Evolutionary conservation across 2,888 invertebrate genomes (phyloP).

Genomic region (Ypsolopha sequella): DNA sequence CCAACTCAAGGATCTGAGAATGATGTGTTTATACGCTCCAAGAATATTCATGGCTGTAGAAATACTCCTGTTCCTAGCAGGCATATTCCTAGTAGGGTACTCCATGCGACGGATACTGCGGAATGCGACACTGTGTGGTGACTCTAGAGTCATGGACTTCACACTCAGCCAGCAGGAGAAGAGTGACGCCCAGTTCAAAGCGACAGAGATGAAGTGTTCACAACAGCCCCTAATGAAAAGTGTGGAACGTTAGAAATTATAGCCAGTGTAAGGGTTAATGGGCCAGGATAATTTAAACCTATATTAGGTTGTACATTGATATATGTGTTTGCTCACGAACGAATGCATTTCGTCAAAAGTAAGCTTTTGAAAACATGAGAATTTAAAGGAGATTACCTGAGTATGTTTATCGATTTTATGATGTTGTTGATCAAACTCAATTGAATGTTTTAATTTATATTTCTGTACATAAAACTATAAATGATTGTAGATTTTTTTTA

Average conservation of each 20-base stretch:
- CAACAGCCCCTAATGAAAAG: not conserved
- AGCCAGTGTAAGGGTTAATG: too few species aligned
- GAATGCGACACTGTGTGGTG: slow-evolving; percentile 12
- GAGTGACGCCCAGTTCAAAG: not conserved
- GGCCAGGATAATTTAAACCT: too few species aligned
- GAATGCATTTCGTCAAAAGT: too few species aligned
- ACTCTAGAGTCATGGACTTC: slow-evolving; percentile 14
- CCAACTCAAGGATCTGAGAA: slow-evolving; percentile 19
- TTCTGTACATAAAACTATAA: too few species aligned
- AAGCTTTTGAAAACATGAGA: too few species aligned
- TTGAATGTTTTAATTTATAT: too few species aligned
- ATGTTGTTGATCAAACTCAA: too few species aligned
- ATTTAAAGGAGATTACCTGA: too few species aligned
- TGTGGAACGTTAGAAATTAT: not conserved
- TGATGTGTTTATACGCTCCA: slow-evolving; percentile 28
- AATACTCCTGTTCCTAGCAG: slow-evolving; percentile 16
- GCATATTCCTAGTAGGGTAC: slow-evolving; percentile 18
- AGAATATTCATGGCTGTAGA: slow-evolving; percentile 19
- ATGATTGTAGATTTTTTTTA: too few species aligned
- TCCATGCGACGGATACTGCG: slow-evolving; percentile 15
- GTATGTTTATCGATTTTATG: too few species aligned
- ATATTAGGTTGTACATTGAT: too few species aligned
- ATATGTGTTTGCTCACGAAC: too few species aligned
- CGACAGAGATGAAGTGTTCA: not conserved
- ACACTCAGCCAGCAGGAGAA: slow-evolving; percentile 12